Base-by-base conservation (phyloP, 2,888 invertebrate genomes). In the Tupiocoris notatus region DNA sequence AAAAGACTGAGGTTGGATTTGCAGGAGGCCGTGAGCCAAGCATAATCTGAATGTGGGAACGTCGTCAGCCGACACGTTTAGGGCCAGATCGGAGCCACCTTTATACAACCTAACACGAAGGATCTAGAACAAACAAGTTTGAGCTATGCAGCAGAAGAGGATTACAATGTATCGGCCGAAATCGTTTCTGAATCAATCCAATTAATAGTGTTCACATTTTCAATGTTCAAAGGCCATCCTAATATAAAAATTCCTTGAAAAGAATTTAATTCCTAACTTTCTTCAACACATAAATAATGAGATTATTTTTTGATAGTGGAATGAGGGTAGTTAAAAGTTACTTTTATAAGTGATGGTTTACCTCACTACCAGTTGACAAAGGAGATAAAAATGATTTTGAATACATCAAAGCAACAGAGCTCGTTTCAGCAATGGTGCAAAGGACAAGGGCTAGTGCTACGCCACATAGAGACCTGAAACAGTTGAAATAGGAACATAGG, bases 361-460 rank as follows among this genome's bases (percentile, higher is more conserved):
- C 75, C 65, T 75, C 75, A 20, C 58, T 20, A 16, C 20, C 23
- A 0, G 64, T 23, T 3, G 75, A 56, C 18, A 57, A 25, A n/a
- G 71, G 65, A 3, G 76, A 57, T 1, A 79, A 58, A 58, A 79
- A 78, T 20, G 75, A 74, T 54, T 79, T 79, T 6, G 78, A 79
- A 61, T 78, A 79, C 70, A 79, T 73, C 21, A 79, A 59, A 9
- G 78, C 76, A 12, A 78, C 77, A n/a, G 70, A 68, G 59, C 61
- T 71, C 18, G 79, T 68, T 18, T 78, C 77, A 23, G 78, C 68
- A n/a, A 78, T 75, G 20, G 78, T 75, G 20, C 76, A 75, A 9
- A 79, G 75, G 17, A 77, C 59, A 16, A 73, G 67, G 20, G 76
- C 76, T 56, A 79, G 76, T 21, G 79, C 78, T 12, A 75, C 75